phyloP scores from a whole-genome alignment of 2,113 vertebrate species.

The Apus apus region DNA sequence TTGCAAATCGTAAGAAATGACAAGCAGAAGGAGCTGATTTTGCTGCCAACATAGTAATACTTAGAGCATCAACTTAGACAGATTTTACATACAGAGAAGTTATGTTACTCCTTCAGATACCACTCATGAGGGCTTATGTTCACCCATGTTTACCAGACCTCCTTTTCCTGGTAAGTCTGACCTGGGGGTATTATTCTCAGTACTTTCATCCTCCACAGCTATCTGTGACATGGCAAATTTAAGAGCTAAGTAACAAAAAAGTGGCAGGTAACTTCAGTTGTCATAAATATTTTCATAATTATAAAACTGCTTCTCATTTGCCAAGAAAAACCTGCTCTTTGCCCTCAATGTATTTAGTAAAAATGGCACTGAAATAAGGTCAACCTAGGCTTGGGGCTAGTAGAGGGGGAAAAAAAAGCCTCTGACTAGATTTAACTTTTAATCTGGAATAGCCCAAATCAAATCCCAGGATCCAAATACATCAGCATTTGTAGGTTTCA shows the following conservation, averaged over 20 bases:
- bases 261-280: background rate
- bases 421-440: background rate
- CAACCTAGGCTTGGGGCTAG: background rate
- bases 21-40: background rate
- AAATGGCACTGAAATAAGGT: background rate
- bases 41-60: background rate
- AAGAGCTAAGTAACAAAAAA: background rate
- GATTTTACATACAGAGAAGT: background rate
- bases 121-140: background rate
- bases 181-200: fast-evolving
- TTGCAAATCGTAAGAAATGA: background rate
- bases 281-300: background rate
- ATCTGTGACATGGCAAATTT: background rate
- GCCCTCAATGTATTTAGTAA: background rate
- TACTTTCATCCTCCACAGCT: background rate
- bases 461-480: background rate
- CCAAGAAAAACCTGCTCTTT: background rate
- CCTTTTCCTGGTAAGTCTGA: background rate
- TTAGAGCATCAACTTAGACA: background rate
- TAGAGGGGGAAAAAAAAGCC: background rate
- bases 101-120: background rate
- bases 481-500: background rate
- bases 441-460: background rate
- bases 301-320: background rate
- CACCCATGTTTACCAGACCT: background rate